A percentile compares a stretch with the other conserved stretches of the same genome.
Evolutionary conservation across 2,113 vertebrate species (phyloP).

Genomic region (Misgurnus mizolepis): DNA sequence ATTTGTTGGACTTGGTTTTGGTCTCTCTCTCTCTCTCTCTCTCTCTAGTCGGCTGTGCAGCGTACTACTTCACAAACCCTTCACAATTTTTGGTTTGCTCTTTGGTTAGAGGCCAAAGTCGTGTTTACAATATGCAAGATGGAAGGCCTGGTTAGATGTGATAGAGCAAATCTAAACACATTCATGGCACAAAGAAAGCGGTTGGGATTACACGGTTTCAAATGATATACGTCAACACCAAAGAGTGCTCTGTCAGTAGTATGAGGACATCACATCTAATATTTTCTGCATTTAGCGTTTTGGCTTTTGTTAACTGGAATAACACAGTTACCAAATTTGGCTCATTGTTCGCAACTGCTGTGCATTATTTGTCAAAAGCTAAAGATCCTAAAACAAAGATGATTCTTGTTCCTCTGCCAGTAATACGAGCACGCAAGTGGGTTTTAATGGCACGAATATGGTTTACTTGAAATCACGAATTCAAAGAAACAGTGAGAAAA

Average conservation of each 20-base stretch:
- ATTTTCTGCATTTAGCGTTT: slow-evolving; percentile 5
- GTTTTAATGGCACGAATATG: slow-evolving; percentile 16
- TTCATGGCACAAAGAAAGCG: background rate
- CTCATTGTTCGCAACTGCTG: slow-evolving; percentile 15
- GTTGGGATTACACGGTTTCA: slow-evolving; percentile 2
- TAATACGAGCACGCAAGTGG: background rate
- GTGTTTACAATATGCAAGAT: background rate
- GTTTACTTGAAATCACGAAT: background rate
- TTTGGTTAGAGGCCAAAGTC: slow-evolving; percentile 45
- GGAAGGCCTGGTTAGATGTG: background rate
- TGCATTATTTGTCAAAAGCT: background rate
- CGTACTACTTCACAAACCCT: slow-evolving; percentile 10
- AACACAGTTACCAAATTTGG: slow-evolving; percentile 10
- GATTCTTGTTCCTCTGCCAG: background rate
- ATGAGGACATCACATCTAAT: background rate
- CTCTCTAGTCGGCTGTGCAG: background rate
- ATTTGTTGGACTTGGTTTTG: slow-evolving; percentile 12
- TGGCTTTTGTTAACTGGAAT: slow-evolving; percentile 11
- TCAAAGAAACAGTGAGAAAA: background rate
- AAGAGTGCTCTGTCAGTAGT: slow-evolving; percentile 20
- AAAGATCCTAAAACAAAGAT: background rate
- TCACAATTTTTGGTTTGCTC: slow-evolving; percentile 47
- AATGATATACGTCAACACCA: slow-evolving; percentile 8
- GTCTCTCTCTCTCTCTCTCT: slow-evolving; percentile 1
- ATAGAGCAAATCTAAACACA: slow-evolving; percentile 18